Evolutionary conservation across 2,113 vertebrate species (phyloP), one percentile per base, ranked within the genome.

Genomic region (Okapia johnstoni): DNA sequence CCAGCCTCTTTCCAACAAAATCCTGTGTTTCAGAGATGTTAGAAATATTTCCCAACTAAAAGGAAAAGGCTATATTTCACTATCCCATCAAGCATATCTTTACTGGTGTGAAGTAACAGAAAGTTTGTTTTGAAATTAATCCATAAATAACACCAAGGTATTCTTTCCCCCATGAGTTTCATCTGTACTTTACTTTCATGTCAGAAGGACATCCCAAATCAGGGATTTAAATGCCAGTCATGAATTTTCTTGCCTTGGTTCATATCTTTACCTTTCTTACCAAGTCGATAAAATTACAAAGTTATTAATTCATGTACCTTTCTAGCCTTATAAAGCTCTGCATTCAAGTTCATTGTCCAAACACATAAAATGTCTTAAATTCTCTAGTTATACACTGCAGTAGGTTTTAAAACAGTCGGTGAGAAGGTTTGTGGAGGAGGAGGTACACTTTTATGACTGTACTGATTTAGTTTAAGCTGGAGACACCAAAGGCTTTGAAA

Each of bases 401-500:
- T 76, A 70, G 16, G 63, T 94, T 96, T 98, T 95, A 94, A 57
- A 96, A 90, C 26, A 97, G 61, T 36, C 55, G 36, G 13, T 95
- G 3, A 81, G 77, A 83, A 96, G 2, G 48, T 96, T 93, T 97
- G 94, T 96, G 61, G 60, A 50, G 94, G 48, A 97, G 93, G n/a
- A 98, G 92, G 85, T 97, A 87, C 94, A 95, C 33, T 96, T 98
- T 98, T 97, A 98, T 80, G 52, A 86, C 14, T 96, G 61, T 73
- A 95, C 94, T 92, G 96, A 93, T 98, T 97, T 97, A 94, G 88
- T 97, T 98, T 97, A 98, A 98, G 91, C 80, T 97, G 63, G 92
- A 98, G 76, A 96, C 70, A 96, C 57, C 15, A 61, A 98, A 97
- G 96, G 30, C 66, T 98, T 92, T 95, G 84, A 97, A 98, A 96